These are phyloP conservation scores for Sphaeramia orbicularis DNA, from an alignment of 2,797 vertebrate species.

Conservation along the genomic window DNA sequence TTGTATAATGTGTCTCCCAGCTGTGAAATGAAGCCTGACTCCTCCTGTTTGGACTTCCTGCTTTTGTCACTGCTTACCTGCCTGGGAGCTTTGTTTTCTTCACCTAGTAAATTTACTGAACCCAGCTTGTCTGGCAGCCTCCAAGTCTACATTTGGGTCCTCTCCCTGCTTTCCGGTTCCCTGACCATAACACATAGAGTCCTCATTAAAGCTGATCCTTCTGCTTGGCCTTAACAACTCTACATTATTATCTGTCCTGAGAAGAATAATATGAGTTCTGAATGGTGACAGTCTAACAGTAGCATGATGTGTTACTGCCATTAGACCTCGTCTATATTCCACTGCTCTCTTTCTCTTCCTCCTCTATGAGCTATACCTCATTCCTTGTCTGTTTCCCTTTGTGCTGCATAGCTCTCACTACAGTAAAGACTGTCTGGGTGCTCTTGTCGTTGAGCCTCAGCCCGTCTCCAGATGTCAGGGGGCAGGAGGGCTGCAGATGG, in stretches of 20 bases:
- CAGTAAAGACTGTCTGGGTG: slow-evolving; percentile 25
- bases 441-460: slow-evolving; percentile 47
- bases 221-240: slow-evolving; percentile 25
- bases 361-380: slow-evolving; percentile 27
- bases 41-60: no score
- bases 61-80: no score
- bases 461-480: slow-evolving; percentile 75
- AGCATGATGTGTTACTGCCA: slow-evolving; percentile 46
- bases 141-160: slow-evolving; percentile 1
- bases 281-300: slow-evolving; percentile 46
- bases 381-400: slow-evolving; percentile 25
- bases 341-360: slow-evolving; percentile 21
- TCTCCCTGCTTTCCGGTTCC: no score
- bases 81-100: no score
- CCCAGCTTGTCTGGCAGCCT: slow-evolving; percentile 1
- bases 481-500: slow-evolving; percentile 75
- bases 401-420: slow-evolving; percentile 36
- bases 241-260: slow-evolving; percentile 21
- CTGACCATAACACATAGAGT: background rate
- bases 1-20: no score
- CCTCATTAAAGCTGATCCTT: slow-evolving; percentile 28
- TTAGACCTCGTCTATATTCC: slow-evolving; percentile 22
- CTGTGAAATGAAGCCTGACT: no score
- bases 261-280: slow-evolving; percentile 33
- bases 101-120: background rate